These are phyloP conservation scores for Cinara cedri DNA, from an alignment of 2,888 invertebrate species.

Conservation along the genomic window DNA sequence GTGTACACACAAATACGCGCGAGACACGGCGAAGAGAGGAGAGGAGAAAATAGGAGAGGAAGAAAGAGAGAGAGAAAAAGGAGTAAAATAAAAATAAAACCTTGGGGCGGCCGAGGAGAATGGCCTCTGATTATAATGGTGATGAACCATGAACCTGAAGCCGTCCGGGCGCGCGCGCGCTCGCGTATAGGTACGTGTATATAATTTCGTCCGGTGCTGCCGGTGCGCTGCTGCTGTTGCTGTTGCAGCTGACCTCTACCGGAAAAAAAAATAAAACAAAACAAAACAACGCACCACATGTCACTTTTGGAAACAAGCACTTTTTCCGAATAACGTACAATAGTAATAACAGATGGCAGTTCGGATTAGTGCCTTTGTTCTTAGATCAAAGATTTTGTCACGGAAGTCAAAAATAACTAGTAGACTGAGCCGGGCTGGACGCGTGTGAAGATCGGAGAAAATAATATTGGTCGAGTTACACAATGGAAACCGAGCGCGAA, in stretches of 20 bases:
- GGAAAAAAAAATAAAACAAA: neutral
- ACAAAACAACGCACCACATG: conserved; percentile 19
- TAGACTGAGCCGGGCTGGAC: too few species aligned
- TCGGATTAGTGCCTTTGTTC: too few species aligned
- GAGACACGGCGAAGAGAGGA: too few species aligned
- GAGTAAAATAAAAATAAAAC: conserved; percentile 45
- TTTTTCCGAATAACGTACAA: neutral
- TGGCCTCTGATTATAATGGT: conserved; percentile 55
- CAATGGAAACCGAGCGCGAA: too few species aligned
- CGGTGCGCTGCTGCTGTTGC: neutral
- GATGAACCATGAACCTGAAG: conserved; percentile 56
- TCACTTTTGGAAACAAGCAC: conserved; percentile 20
- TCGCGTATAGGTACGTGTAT: neutral
- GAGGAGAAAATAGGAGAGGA: too few species aligned
- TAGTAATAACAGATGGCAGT: neutral
- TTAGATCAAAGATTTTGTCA: too few species aligned
- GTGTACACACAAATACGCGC: too few species aligned
- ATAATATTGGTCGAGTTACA: too few species aligned
- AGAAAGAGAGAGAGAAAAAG: conserved; percentile 7
- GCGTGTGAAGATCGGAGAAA: too few species aligned
- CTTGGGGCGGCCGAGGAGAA: conserved; percentile 54
- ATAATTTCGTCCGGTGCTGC: conserved; percentile 29
- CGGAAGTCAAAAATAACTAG: too few species aligned
- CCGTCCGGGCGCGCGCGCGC: conserved; percentile 19
- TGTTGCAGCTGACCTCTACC: conserved; percentile 38